Conservation (phyloP, 2,797 vertebrate species). For the Dryobates pubescens region DNA sequence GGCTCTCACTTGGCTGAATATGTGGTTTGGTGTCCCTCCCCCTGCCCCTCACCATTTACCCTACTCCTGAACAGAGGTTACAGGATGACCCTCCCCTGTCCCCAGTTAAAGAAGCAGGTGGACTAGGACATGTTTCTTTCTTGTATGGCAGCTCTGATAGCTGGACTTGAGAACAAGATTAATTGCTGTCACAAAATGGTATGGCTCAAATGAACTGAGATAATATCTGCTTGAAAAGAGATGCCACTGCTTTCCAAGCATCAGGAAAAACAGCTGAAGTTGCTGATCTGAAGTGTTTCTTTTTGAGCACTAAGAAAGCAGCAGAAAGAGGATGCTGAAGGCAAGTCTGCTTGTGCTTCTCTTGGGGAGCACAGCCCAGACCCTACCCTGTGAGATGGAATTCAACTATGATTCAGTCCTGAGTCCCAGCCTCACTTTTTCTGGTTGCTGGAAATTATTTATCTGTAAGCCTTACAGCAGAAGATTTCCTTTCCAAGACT, state of each 20-base stretch:
- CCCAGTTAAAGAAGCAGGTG: not conserved
- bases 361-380: not conserved
- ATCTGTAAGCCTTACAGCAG: not conserved
- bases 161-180: not conserved
- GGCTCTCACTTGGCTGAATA: not conserved
- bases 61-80: not conserved
- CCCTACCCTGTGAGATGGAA: not conserved
- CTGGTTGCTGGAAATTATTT: not conserved
- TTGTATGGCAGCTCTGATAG: not conserved
- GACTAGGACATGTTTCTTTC: not conserved
- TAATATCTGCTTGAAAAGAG: not conserved
- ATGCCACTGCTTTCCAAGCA: not conserved
- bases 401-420: not conserved
- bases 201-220: not conserved
- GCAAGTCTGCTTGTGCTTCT: not conserved
- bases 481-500: not conserved
- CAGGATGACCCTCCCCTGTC: not conserved
- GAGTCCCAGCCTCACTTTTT: not conserved
- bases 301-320: not conserved
- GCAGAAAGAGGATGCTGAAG: not conserved
- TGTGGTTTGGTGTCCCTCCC: not conserved
- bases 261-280: slow-evolving; percentile 9
- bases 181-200: not conserved
- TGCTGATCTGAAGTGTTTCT: not conserved
- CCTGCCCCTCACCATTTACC: not conserved